Evolutionary conservation across 2,113 vertebrate genomes (phyloP).

Genomic region (Gobius niger): DNA sequence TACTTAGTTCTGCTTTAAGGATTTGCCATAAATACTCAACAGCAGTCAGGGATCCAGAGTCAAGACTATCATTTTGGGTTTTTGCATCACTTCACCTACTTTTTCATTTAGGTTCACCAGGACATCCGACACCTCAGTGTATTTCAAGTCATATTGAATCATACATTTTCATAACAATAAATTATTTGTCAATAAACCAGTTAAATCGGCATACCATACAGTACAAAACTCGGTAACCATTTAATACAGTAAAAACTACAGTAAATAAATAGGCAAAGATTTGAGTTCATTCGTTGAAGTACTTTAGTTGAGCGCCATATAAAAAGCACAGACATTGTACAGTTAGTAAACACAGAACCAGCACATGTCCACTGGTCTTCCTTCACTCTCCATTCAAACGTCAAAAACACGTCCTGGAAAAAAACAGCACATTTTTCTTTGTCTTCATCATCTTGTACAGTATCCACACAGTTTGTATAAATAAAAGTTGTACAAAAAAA

Average conservation of each 20-base stretch:
- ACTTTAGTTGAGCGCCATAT: conserved; percentile 53
- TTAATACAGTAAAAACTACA: background rate
- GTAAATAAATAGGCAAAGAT: conserved; percentile 12
- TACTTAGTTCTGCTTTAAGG: too few species aligned
- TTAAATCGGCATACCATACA: background rate
- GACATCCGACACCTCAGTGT: too few species aligned
- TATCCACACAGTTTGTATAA: conserved; percentile 48
- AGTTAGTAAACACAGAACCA: conserved; percentile 48
- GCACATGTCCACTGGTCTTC: conserved; percentile 22
- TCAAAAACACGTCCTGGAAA: conserved; percentile 12
- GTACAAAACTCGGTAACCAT: background rate
- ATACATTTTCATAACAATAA: too few species aligned
- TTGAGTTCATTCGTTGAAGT: background rate
- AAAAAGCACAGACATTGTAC: conserved; percentile 54
- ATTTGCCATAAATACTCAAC: too few species aligned
- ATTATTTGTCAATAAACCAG: too few species aligned
- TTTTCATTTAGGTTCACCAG: background rate
- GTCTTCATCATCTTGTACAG: conserved; percentile 21
- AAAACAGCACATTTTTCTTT: conserved; percentile 15
- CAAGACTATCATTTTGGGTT: too few species aligned
- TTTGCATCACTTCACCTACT: background rate
- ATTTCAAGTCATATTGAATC: too few species aligned
- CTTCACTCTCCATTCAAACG: conserved; percentile 23
- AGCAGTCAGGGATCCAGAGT: too few species aligned
- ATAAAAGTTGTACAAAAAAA: conserved; percentile 48